phyloP scores from a whole-genome alignment of 1,140 invertebrate species.

The Apis dorsata region DNA sequence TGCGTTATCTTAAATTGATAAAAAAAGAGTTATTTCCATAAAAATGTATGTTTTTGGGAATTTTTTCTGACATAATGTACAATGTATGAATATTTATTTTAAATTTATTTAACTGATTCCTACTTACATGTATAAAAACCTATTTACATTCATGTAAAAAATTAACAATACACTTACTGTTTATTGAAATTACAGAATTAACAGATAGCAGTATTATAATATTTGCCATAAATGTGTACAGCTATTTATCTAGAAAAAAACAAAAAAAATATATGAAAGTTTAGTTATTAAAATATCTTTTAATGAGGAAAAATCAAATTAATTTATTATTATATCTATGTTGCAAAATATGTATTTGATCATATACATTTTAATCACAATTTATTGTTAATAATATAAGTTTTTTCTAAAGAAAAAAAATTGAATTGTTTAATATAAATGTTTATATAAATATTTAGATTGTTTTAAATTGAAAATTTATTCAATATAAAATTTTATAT shows the following conservation, averaged over 20 bases:
- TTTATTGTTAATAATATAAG: slow-evolving; percentile 22
- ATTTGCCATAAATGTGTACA: slow-evolving; percentile 44
- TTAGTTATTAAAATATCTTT: neutral
- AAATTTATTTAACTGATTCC: slow-evolving; percentile 7
- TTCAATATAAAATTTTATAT: slow-evolving; percentile 17
- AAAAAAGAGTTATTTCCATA: neutral
- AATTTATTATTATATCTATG: neutral
- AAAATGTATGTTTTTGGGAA: slow-evolving; percentile 22
- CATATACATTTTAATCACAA: slow-evolving; percentile 13
- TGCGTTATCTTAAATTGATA: slow-evolving; percentile 11
- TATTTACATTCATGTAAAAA: slow-evolving; percentile 18
- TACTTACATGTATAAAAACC: slow-evolving; percentile 29
- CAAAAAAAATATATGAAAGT: neutral
- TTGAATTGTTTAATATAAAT: slow-evolving; percentile 10
- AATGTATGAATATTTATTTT: slow-evolving; percentile 23
- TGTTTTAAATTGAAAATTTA: slow-evolving; percentile 17
- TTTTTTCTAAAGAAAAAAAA: neutral
- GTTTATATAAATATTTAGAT: slow-evolving; percentile 41
- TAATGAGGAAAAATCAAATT: neutral
- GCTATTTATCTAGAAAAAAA: slow-evolving; percentile 12
- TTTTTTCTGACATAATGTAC: slow-evolving; percentile 26
- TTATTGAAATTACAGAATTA: slow-evolving; percentile 69
- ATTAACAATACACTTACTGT: slow-evolving; percentile 47
- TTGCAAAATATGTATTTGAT: neutral
- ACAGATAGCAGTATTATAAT: slow-evolving; percentile 59